Evolutionary conservation across 2,113 vertebrate species (phyloP).

Genomic region (Sclerurus mexicanus): DNA sequence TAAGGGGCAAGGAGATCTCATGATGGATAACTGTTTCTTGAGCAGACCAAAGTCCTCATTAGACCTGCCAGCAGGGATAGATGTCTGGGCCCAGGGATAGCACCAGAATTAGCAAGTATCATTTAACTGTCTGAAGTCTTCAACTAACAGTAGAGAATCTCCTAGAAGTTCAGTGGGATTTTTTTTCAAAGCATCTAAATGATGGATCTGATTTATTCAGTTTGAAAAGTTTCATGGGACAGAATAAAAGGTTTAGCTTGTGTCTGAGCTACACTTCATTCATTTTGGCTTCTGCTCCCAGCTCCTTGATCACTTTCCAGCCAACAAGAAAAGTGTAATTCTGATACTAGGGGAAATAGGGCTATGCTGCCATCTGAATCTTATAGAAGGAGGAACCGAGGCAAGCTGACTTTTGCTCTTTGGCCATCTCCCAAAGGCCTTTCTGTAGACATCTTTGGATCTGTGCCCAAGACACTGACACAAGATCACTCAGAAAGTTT

Average conservation of each 20-base stretch:
- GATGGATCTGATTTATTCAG: neutral
- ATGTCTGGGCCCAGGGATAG: constrained; percentile 36
- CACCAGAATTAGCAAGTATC: constrained; percentile 59
- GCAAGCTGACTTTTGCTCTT: neutral
- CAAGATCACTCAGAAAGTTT: neutral
- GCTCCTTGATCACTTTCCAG: neutral
- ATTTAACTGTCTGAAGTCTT: constrained; percentile 50
- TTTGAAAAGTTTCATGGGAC: neutral
- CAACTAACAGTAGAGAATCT: neutral
- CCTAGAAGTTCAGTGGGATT: neutral
- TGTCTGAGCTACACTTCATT: neutral
- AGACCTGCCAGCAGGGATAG: constrained; percentile 51
- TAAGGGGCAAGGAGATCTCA: constrained; percentile 29
- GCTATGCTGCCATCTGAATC: neutral
- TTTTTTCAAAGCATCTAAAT: neutral
- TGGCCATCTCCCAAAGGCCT: neutral
- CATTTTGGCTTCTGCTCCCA: neutral
- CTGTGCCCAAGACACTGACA: neutral
- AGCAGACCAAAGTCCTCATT: constrained; percentile 55
- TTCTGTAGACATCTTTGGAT: neutral
- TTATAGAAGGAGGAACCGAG: neutral
- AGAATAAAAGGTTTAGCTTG: neutral
- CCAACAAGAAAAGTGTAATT: neutral
- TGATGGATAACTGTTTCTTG: constrained; percentile 57
- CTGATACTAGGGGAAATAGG: neutral